Conservation (phyloP, 2,797 vertebrate species). For the Eulemur coronatus region DNA sequence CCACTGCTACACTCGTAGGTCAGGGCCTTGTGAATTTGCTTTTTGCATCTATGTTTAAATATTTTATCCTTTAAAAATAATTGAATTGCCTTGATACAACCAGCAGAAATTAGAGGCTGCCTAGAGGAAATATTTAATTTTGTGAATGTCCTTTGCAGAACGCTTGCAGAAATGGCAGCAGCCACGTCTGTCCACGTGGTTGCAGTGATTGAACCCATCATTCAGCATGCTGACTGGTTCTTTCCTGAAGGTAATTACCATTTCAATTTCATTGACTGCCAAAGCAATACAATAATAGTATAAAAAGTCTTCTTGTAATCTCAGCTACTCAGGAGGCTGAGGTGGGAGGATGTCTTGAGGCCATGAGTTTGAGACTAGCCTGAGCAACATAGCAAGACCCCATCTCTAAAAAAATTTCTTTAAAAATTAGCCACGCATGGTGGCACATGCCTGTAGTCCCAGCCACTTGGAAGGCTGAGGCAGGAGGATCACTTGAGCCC, state of each 20-base stretch:
- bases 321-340: neutral
- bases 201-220: slow-evolving; percentile 96
- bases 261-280: fast-evolving
- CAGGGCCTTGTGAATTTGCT: neutral
- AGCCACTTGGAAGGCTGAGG: too few species aligned
- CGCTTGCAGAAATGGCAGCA: slow-evolving; percentile 96
- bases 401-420: neutral
- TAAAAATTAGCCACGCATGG: neutral
- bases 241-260: slow-evolving; percentile 93
- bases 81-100: too few species aligned
- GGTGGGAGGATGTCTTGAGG: neutral
- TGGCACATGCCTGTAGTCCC: neutral
- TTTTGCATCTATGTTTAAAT: neutral
- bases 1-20: neutral
- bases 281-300: fast-evolving
- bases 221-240: slow-evolving; percentile 98
- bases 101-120: neutral
- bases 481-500: too few species aligned
- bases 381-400: neutral
- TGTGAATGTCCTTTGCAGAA: slow-evolving; percentile 82
- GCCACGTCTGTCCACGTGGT: slow-evolving; percentile 96
- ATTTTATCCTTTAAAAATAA: neutral
- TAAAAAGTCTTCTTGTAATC: neutral
- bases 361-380: neutral
- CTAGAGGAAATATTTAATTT: fast-evolving